Evolutionary conservation across 2,888 invertebrate genomes (phyloP), one percentile per base, ranked within the genome.

Genomic region (Coelopa pilipes): DNA sequence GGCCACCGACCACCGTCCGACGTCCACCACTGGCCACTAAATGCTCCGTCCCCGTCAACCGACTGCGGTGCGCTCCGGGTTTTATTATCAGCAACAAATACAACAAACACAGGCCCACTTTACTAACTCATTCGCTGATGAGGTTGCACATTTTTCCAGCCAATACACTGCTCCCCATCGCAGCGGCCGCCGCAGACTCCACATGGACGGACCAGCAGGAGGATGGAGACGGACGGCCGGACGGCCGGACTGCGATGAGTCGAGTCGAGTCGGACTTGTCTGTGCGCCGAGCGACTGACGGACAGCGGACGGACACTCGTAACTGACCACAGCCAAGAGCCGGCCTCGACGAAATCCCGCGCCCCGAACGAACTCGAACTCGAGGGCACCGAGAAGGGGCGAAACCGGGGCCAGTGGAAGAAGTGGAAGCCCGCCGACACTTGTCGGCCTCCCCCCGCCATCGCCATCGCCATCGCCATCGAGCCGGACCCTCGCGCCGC

Each of bases 41-140:
- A 53, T 53, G 53, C 53, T 53, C 13, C 4, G n/a, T 49, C 49
- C 49, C 49, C 13, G 53, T 53, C 15, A 3, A 53, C n/a, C n/a
- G 9, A 12, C 45, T 45, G 24, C 15, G 2, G 13, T 1, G 12
- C n/a, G 34, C n/a, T 34, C 24, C 21, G 11, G 7, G 13, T 53
- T 34, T 62, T 7, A 21, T 62, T 24, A 62, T 62, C 62, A 24
- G 34, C n/a, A n/a, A n/a, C n/a, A n/a, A n/a, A n/a, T 34, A 45
- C 62, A 62, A 62, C 62, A 21, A 62, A 62, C 19, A 21, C 24
- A 17, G 34, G 62, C 13, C 62, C 62, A 62, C 62, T 62, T 62
- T 62, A 62, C 62, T 62, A 62, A 62, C 66, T 24, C 50, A 66
- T 49, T 49, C 24, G 66, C 66, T 66, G 66, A 66, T 66, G 50